Percentiles rank a stretch among this genome's conserved stretches.
phyloP scores from a whole-genome alignment of 2,888 invertebrate species.

The Ornithoptera alexandrae region DNA sequence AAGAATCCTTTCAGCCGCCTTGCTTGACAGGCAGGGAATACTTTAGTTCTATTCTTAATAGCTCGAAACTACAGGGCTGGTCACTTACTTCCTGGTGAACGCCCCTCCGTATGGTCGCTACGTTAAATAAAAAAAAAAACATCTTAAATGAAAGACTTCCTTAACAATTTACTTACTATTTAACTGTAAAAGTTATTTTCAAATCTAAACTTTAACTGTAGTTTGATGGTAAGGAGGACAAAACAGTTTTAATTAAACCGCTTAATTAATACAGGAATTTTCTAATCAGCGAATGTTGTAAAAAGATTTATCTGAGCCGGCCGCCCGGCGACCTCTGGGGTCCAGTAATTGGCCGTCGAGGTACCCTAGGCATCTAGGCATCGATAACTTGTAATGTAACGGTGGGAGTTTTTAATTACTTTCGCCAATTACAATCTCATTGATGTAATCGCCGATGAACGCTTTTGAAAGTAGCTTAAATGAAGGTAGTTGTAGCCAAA shows the following conservation, averaged over 20 bases:
- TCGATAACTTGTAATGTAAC: conserved; percentile 34
- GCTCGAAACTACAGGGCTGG: no score
- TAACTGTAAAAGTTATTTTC: no score
- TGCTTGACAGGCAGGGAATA: no score
- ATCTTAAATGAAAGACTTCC: no score
- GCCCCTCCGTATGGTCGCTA: no score
- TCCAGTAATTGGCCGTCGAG: conserved; percentile 51
- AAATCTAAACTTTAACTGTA: neutral
- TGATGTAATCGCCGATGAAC: neutral
- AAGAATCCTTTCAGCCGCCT: no score
- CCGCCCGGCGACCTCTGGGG: conserved; percentile 53
- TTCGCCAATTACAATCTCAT: conserved; percentile 18
- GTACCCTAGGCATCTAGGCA: conserved; percentile 40
- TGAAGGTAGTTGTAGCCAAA: no score
- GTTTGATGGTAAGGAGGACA: conserved; percentile 19
- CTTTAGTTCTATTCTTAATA: no score
- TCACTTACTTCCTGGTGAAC: no score
- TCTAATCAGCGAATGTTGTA: conserved; percentile 72
- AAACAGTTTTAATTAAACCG: conserved; percentile 63
- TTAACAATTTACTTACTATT: no score
- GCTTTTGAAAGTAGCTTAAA: no score
- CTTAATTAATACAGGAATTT: conserved; percentile 75
- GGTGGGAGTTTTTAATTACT: conserved; percentile 23
- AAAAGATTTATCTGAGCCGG: conserved; percentile 69
- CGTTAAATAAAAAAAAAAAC: no score